Evolutionary conservation across 2,113 vertebrate genomes (phyloP).

Genomic region (Corythaixoides concolor): DNA sequence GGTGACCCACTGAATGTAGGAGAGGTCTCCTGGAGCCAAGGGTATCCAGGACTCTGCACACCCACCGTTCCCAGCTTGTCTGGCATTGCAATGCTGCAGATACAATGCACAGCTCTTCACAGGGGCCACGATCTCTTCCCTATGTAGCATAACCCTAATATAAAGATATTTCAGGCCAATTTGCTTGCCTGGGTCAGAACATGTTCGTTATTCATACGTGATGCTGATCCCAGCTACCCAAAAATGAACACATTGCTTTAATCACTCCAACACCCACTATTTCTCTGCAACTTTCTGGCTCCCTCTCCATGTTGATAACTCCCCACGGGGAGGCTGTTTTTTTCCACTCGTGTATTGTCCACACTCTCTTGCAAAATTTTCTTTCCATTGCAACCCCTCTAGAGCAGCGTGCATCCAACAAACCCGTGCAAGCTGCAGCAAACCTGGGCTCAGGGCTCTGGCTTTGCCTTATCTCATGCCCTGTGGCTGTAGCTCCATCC

Average conservation of each 20-base stretch:
- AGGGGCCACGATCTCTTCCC: not conserved
- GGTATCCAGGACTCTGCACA: not conserved
- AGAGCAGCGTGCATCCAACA: not conserved
- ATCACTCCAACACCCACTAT: not conserved
- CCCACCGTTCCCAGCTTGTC: not conserved
- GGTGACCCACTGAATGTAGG: not conserved
- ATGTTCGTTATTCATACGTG: fast-evolving
- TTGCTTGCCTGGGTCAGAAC: not conserved
- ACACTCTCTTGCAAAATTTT: not conserved
- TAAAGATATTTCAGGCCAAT: not conserved
- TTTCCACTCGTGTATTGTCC: not conserved
- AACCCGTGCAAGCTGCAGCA: not conserved
- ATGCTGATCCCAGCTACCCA: not conserved
- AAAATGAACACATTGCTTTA: not conserved
- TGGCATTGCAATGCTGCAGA: not conserved
- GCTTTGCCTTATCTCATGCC: not conserved
- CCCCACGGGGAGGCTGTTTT: not conserved
- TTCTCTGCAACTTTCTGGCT: not conserved
- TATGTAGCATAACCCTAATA: not conserved
- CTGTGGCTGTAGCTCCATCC: not conserved
- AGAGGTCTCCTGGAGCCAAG: fast-evolving
- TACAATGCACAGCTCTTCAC: not conserved
- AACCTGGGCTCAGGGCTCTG: not conserved
- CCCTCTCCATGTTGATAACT: not conserved
- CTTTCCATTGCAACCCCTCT: not conserved